These are phyloP conservation scores for Mus pahari DNA, from an alignment of 2,113 vertebrate species.

Conservation along the genomic window DNA sequence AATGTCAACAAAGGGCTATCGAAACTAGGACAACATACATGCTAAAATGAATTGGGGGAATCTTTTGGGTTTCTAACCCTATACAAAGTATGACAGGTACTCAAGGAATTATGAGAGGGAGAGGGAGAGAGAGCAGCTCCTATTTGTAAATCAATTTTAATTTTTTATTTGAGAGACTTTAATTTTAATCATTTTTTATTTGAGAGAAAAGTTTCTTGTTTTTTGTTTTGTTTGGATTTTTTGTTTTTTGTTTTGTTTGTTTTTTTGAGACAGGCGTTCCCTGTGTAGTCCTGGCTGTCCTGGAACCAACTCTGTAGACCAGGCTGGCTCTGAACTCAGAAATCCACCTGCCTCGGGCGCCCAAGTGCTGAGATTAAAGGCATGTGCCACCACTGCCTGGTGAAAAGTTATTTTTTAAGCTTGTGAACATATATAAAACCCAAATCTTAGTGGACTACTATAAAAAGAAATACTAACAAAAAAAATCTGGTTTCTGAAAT, in stretches of 20 bases:
- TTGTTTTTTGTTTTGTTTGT: no score
- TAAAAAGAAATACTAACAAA: conserved; percentile 36
- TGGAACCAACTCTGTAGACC: no score
- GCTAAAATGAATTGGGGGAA: background rate
- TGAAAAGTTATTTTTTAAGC: conserved; percentile 76
- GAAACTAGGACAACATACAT: background rate
- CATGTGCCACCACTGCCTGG: no score
- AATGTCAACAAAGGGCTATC: background rate
- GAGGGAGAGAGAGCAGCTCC: background rate
- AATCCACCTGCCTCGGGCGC: no score
- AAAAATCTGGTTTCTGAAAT: conserved; percentile 2
- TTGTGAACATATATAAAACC: conserved; percentile 38
- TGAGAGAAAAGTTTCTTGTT: conserved; percentile 52
- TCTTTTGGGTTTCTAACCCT: background rate
- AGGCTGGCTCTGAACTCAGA: no score
- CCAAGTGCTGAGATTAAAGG: no score
- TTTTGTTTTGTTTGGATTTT: no score
- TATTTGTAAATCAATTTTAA: conserved; percentile 28
- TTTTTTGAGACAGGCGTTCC: no score
- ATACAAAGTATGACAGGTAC: background rate
- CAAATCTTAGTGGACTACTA: background rate
- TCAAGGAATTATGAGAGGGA: background rate
- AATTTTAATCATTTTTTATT: conserved; percentile 61
- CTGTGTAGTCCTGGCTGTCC: no score
- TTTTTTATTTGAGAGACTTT: conserved; percentile 50